Base-by-base conservation (phyloP, 2,888 invertebrate genomes). In the Netelia fuscicornis region DNA sequence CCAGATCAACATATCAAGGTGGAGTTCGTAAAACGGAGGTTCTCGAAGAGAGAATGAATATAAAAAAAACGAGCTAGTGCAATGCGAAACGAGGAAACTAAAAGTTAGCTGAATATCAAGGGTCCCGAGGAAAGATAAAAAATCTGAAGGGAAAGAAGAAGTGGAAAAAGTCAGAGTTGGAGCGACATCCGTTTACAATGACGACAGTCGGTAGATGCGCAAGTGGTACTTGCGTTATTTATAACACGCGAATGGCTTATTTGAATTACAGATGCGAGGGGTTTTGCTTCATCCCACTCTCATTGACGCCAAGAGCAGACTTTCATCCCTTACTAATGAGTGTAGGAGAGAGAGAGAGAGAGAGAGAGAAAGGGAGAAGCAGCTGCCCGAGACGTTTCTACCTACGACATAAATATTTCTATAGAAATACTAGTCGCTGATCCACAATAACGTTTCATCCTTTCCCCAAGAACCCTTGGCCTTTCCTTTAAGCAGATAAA, bases 191-290 rank as follows among this genome's bases (percentile, higher is more conserved):
- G 72, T 72, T 11, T 8, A 72, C 17, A 62, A 79, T 44, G 70
- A 60, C 54, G 70, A 60, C 64, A 71, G 65, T 1, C n/a, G 62
- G 23, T n/a, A 70, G 17, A 25, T 23, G 58, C 52, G 81, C 42
- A 48, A 85, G 79, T 79, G 65, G 75, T 20, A 71, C 79, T 82
- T 72, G 71, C 67, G 80, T 85, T 85, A 82, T 85, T 80, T 85
- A 85, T 80, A 80, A 80, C 71, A 60, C 72, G 72, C 60, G 67
- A 67, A 65, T 80, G 67, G 62, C 82, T 85, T 72, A 83, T 85
- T 85, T 80, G 85, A 85, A 85, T 85, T 68, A 80, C 85, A 85
- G 80, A 85, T 85, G 72, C 67, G 10, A 30, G 48, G n/a, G 64
- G 44, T 58, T 60, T 56, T 65, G 37, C 23, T 83, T 65, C 37